phyloP scores from a whole-genome alignment of 2,113 vertebrate genomes.

The Gavia stellata region DNA sequence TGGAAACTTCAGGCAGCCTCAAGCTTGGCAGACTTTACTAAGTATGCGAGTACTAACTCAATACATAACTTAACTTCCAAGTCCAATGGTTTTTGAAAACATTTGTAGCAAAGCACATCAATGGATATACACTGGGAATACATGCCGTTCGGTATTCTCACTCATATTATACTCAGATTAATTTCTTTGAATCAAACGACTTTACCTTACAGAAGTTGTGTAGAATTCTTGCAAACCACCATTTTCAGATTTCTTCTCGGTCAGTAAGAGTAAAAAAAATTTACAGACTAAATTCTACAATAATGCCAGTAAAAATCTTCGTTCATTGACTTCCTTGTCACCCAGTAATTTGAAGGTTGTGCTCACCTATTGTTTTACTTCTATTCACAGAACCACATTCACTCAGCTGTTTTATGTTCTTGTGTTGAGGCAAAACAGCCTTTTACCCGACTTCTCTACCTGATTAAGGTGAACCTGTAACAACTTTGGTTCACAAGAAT shows the following conservation, averaged over 20 bases:
- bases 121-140: background rate
- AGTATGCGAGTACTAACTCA: background rate
- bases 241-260: background rate
- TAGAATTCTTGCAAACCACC: background rate
- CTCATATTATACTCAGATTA: background rate
- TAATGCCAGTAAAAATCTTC: background rate
- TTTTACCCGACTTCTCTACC: background rate
- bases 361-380: background rate
- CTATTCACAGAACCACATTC: background rate
- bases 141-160: background rate
- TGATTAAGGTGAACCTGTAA: background rate
- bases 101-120: background rate
- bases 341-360: background rate
- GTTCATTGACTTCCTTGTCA: background rate
- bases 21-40: background rate
- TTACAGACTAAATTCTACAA: background rate
- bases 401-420: background rate
- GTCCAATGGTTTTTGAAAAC: background rate
- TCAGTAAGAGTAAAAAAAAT: background rate
- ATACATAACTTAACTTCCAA: background rate
- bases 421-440: background rate
- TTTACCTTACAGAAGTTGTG: background rate
- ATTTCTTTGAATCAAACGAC: background rate
- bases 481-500: background rate
- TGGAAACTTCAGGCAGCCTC: background rate